These are phyloP conservation scores for Typhlichthys eigenmanni DNA, from an alignment of 2,797 vertebrate species.

Conservation along the genomic window DNA sequence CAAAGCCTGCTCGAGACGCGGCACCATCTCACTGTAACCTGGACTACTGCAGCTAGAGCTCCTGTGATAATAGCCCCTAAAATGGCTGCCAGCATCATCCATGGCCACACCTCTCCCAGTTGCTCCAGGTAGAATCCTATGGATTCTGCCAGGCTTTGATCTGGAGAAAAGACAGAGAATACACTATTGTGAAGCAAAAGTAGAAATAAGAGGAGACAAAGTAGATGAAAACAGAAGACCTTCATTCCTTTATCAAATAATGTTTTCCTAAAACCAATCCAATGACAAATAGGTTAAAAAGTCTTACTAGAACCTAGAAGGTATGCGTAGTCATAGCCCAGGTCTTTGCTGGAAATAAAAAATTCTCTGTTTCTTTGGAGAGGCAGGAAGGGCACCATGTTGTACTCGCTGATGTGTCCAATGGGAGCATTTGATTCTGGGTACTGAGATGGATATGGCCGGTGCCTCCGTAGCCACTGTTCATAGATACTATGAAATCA, in stretches of 20 bases:
- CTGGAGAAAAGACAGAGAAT: constrained; percentile 48
- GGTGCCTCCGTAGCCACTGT: constrained; percentile 87
- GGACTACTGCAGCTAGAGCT: constrained; percentile 35
- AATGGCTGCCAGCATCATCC: constrained; percentile 81
- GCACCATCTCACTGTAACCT: constrained; percentile 22
- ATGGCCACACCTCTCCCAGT: constrained; percentile 80
- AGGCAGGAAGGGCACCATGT: constrained; percentile 94
- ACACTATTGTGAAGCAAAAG: not conserved
- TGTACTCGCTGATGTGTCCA: constrained; percentile 89
- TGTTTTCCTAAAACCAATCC: too few relatives aligned
- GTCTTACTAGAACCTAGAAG: constrained; percentile 83
- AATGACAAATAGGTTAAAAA: too few relatives aligned
- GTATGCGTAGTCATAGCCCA: constrained; percentile 93
- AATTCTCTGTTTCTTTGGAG: constrained; percentile 88
- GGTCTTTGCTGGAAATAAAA: constrained; percentile 86
- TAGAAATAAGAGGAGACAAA: not conserved
- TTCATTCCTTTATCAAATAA: not conserved
- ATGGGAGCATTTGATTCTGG: constrained; percentile 88
- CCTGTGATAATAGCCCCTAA: constrained; percentile 72
- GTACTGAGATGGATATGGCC: constrained; percentile 82
- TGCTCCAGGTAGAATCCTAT: constrained; percentile 80
- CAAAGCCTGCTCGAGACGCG: constrained; percentile 8
- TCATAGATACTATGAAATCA: constrained; percentile 85
- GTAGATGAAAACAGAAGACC: not conserved
- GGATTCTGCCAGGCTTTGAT: constrained; percentile 74